A percentile compares a stretch with the other conserved stretches of the same genome.
phyloP scores from a whole-genome alignment of 2,797 vertebrate genomes.

The Pempheris klunzingeri region DNA sequence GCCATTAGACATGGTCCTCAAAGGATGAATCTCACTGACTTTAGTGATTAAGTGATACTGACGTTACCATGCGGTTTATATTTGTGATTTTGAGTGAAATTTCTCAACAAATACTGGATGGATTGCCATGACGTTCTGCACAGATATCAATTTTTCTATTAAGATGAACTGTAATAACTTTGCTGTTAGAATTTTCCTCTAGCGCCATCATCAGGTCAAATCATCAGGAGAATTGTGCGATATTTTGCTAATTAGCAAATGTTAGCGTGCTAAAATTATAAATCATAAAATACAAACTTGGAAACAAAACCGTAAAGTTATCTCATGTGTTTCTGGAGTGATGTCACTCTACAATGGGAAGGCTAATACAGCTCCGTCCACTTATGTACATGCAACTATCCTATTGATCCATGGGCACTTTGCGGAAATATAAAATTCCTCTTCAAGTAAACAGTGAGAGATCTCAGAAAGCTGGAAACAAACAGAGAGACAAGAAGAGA shows the following conservation, averaged over 20 bases:
- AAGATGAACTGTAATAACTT: not conserved
- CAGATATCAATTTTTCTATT: not conserved
- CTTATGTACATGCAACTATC: not conserved
- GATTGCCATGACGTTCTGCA: not conserved
- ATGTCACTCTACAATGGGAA: not conserved
- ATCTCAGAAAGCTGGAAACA: conserved; percentile 9
- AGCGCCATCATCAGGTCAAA: too few species aligned
- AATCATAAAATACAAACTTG: too few species aligned
- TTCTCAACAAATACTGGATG: not conserved
- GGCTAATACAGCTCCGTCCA: not conserved
- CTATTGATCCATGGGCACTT: not conserved
- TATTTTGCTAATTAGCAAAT: too few species aligned
- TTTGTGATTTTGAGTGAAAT: not conserved
- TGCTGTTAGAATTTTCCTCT: too few species aligned
- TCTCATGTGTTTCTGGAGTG: not conserved
- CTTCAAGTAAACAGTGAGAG: conserved; percentile 20
- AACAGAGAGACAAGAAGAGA: conserved; percentile 4
- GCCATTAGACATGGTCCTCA: not conserved
- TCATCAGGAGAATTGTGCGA: too few species aligned
- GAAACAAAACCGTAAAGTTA: not conserved
- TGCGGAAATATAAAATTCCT: not conserved
- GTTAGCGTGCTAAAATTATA: not conserved
- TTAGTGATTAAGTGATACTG: not conserved
- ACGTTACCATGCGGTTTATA: too few species aligned
- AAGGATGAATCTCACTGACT: too few species aligned